phyloP scores from a whole-genome alignment of 2,888 invertebrate species.

The Nemurella pictetii region DNA sequence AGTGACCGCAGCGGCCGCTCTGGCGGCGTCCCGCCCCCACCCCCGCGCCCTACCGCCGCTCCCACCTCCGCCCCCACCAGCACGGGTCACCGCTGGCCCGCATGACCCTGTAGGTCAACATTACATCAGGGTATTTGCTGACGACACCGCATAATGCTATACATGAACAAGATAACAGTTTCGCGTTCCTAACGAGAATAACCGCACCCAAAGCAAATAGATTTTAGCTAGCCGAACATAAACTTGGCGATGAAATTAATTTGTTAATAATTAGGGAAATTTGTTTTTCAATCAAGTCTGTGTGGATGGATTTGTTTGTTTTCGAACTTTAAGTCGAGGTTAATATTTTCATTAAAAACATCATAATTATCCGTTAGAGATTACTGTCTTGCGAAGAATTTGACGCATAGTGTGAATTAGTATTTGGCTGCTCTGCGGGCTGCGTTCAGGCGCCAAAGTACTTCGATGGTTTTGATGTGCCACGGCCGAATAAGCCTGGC shows the following conservation, averaged over 20 bases:
- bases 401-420: neutral
- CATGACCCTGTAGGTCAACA: slow-evolving; percentile 7
- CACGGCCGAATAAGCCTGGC: too few species aligned
- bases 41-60: too few species aligned
- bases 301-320: neutral
- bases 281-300: neutral
- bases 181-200: neutral
- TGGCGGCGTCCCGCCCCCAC: too few species aligned
- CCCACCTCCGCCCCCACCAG: too few species aligned
- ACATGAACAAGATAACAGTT: neutral
- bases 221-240: neutral
- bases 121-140: slow-evolving; percentile 4
- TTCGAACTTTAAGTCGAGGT: neutral
- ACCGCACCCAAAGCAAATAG: slow-evolving; percentile 12
- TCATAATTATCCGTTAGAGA: neutral
- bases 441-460: neutral
- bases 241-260: neutral
- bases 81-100: neutral
- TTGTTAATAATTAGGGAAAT: neutral
- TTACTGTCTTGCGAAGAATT: neutral
- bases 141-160: slow-evolving; percentile 18
- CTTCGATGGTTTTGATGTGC: too few species aligned
- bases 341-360: neutral
- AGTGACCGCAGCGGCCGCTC: neutral
- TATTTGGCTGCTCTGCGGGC: neutral